These are phyloP conservation scores for Drosophila kikkawai DNA, from an alignment of 1,140 invertebrate species.

Conservation along the genomic window DNA sequence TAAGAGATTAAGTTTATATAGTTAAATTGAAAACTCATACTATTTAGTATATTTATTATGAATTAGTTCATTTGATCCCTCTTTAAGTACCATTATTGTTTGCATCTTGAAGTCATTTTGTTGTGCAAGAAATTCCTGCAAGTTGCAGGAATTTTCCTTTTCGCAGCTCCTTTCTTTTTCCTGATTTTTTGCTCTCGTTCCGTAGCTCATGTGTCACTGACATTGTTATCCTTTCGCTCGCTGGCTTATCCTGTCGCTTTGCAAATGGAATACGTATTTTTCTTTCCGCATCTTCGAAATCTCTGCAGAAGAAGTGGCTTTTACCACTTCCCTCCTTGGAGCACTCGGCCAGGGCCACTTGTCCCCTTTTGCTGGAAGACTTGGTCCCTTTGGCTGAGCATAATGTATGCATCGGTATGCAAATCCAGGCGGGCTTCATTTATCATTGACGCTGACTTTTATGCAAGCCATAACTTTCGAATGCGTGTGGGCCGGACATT, in stretches of 20 bases:
- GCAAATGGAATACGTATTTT: slow-evolving; percentile 66
- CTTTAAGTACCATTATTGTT: slow-evolving; percentile 2
- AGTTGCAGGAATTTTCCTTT: slow-evolving; percentile 1
- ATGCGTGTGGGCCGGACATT: slow-evolving; percentile 58
- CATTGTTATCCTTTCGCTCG: slow-evolving; percentile 78
- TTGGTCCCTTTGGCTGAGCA: slow-evolving; percentile 7
- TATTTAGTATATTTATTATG: not conserved
- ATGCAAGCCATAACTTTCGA: slow-evolving; percentile 63
- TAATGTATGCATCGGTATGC: slow-evolving; percentile 55
- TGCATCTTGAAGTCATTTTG: slow-evolving; percentile 2
- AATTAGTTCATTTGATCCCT: not conserved
- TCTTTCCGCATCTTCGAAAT: slow-evolving; percentile 39
- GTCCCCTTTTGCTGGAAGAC: not conserved
- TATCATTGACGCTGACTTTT: slow-evolving; percentile 75
- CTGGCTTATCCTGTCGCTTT: slow-evolving; percentile 68
- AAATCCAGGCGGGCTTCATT: slow-evolving; percentile 69
- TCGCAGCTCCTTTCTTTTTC: not conserved
- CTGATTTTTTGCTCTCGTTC: slow-evolving; percentile 17
- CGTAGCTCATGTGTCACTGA: slow-evolving; percentile 65
- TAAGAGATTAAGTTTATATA: not conserved
- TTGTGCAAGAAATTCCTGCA: slow-evolving; percentile 7
- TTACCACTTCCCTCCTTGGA: slow-evolving; percentile 2
- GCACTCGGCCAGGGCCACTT: slow-evolving; percentile 10
- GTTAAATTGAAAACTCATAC: not conserved
- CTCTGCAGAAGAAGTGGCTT: slow-evolving; percentile 40